These are phyloP conservation scores for Trichopoda pennipes DNA, from an alignment of 2,888 invertebrate species.

Conservation along the genomic window DNA sequence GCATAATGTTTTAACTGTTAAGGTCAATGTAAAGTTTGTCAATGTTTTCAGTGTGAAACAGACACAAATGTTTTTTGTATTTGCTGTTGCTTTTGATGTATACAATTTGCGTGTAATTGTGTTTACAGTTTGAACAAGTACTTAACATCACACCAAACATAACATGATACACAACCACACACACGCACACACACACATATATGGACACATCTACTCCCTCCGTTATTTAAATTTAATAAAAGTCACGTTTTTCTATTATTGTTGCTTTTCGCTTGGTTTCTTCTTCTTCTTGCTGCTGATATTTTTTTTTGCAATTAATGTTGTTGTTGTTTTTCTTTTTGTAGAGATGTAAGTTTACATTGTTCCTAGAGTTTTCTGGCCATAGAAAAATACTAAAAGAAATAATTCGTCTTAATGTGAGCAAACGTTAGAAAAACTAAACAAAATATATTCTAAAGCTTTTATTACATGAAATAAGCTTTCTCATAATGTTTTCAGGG, in stretches of 20 bases:
- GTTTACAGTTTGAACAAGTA: conserved; percentile 13
- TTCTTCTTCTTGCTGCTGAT: conserved; percentile 2
- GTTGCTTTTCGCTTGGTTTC: conserved; percentile 27
- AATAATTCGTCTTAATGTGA: neutral
- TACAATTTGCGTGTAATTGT: conserved; percentile 5
- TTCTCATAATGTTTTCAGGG: conserved; percentile 6
- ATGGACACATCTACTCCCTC: neutral
- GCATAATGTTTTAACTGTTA: conserved; percentile 48
- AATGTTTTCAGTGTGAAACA: conserved; percentile 35
- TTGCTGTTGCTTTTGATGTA: neutral
- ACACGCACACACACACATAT: neutral
- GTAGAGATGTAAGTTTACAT: neutral
- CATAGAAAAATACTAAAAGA: neutral
- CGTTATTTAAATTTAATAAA: conserved; percentile 52
- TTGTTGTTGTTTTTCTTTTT: conserved; percentile 17
- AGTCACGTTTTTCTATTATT: conserved; percentile 65
- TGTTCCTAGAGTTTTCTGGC: too few species aligned
- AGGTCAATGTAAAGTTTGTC: conserved; percentile 58
- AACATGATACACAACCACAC: conserved; percentile 2
- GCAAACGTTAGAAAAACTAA: conserved; percentile 1
- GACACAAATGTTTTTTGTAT: conserved; percentile 38
- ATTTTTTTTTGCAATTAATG: neutral
- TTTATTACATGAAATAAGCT: conserved; percentile 39
- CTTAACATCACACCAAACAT: conserved; percentile 12
- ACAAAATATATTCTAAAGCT: conserved; percentile 23